These are phyloP conservation scores for Pluvialis apricaria DNA, from an alignment of 2,113 vertebrate species.

Conservation along the genomic window DNA sequence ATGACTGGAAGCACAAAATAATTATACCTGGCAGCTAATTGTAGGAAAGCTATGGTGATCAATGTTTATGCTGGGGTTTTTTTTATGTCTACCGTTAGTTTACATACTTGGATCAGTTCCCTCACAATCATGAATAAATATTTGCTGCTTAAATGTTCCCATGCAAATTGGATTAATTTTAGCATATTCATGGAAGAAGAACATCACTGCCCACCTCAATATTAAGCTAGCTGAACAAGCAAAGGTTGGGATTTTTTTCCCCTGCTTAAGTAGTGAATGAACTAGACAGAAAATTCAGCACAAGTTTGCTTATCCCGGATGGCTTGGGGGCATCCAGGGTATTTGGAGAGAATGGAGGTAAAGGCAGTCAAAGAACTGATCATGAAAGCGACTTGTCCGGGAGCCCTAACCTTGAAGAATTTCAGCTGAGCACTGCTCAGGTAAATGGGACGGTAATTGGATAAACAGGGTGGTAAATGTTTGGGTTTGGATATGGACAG, in stretches of 20 bases:
- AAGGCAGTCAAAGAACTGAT: conserved; percentile 24
- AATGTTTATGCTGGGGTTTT: not conserved
- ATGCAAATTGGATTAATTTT: conserved; percentile 67
- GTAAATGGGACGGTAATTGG: conserved; percentile 24
- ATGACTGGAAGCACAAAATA: conserved; percentile 57
- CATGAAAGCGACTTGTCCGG: not conserved
- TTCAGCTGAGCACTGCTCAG: conserved; percentile 18
- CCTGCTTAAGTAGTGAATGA: not conserved
- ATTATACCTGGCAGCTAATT: conserved; percentile 58
- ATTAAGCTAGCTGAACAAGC: conserved; percentile 41
- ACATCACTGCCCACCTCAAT: conserved; percentile 15
- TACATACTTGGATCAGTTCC: conserved; percentile 19
- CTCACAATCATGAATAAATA: conserved; percentile 51
- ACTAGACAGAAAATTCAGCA: not conserved
- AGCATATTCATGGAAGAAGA: conserved; percentile 48
- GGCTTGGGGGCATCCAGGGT: conserved; percentile 19
- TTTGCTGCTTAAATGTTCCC: conserved; percentile 51
- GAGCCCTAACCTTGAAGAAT: conserved; percentile 28
- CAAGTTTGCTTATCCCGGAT: not conserved
- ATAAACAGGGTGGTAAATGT: conserved; percentile 4
- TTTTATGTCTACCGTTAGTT: conserved; percentile 31
- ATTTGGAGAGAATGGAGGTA: conserved; percentile 10
- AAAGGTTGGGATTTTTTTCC: not conserved
- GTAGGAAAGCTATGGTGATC: conserved; percentile 36
- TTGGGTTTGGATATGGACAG: not conserved